Evolutionary conservation across 35 echinoderm and acorn worm species (phyloP), one percentile per base, ranked within the genome.

Genomic region (Heliocidaris erythrogramma): DNA sequence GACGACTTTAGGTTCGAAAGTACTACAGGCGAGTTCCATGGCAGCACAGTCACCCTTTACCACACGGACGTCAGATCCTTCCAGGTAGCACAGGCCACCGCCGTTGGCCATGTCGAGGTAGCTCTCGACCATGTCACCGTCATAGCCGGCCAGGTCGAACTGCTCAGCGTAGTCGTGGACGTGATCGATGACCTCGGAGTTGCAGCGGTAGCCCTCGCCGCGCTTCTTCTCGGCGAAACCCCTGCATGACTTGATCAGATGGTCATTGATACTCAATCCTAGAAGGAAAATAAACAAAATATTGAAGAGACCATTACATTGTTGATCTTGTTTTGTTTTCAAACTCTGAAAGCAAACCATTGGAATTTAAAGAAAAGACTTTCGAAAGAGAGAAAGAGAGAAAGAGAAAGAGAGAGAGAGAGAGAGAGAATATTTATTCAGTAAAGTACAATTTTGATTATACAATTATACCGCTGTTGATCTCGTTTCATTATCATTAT

Each of bases 131-230:
- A 89, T 16, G 87, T 89, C 87, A 32, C 87, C 87, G 87, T 89
- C 30, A 30, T 89, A 89, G 11, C 87, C 87, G 2, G 87, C 31
- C 0, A 47, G 30, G 3, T 89, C 87, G 11, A 89, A 89, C 87
- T 89, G 31, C 32, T 89, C 87, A 31, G 87, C 87, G 31, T 89
- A 47, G 47, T 89, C 47, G 31, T 89, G 87, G 87, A 89, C 87
- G 31, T 89, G 31, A 4, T 89, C 87, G 13, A 89, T 89, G 31
- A 89, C 87, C 87, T 89, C 87, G 87, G 47, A 48, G 87, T 89
- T 27, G 87, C 87, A 89, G 5, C 87, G 31, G 47, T 89, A 78
- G 27, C 65, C 65, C 27, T 78, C 65, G 21, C 65, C 65, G 18
- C 17, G 65, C 27, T 78, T 78, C 65, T 78, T 78, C 65, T 78